Base-by-base conservation (phyloP, 2,797 vertebrate genomes). In the Huso huso region DNA sequence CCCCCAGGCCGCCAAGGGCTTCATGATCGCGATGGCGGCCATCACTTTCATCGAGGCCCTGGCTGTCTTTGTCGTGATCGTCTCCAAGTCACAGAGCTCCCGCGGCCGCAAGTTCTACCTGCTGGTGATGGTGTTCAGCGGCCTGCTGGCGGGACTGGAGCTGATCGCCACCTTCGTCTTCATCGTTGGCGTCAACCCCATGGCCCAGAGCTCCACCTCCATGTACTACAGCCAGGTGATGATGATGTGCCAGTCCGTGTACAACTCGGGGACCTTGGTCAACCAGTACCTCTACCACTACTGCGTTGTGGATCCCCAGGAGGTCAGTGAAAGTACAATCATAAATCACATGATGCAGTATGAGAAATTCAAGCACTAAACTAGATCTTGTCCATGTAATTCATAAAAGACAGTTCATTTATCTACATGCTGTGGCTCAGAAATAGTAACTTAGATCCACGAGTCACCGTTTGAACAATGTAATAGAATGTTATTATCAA, bases 281-380 rank as follows among this genome's bases (percentile, higher is more conserved):
- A 93, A 86, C 77, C 92, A 92, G 72, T 94, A 93, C 74, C 83
- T 95, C 52, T 82, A 92, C 70, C 93, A 94, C 77, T 94, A 94
- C 84, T 94, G 93, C 78, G 91, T 84, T 59, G 93, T 95, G 85
- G 93, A 95, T 77, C 91, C 93, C 0, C 92, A 94, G 71, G 93
- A 95, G 91, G 93, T 95, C 69, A 68, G 11, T 37, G 23, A 37
- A 37, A 37, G 23, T 37, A 37, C 23, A 37, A 3, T 37, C 23
- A 37, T 37, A 37, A 37, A 37, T 37, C 2, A 37, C 2, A 37
- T 37, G 23, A 37, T 37, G 23, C 23, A 37, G 23, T 37, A 37
- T 37, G 23, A 37, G 23, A 37, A 37, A 37, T 37, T 37, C 23
- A 18, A 18, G 15, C 15, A 1, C 15, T 18, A 18, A 18, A 18